Evolutionary conservation across 2,797 vertebrate species (phyloP).

Genomic region (Otolemur crassicaudatus): DNA sequence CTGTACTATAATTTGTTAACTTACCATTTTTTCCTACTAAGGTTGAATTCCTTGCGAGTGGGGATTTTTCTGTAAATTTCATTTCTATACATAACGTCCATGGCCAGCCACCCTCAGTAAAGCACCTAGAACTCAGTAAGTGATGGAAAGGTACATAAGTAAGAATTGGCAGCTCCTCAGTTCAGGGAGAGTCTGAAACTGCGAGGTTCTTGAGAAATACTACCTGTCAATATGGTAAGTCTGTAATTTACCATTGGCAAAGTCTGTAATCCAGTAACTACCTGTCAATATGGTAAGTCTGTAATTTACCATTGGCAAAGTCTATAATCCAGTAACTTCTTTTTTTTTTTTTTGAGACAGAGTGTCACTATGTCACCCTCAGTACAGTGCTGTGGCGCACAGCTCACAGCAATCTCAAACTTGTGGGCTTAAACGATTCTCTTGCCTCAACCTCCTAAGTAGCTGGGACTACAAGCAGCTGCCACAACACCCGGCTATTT

Average conservation of each 20-base stretch:
- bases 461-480: too few relatives aligned
- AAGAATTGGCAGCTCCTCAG: neutral
- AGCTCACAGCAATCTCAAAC: too few relatives aligned
- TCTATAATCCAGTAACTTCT: too few relatives aligned
- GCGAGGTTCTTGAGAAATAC: neutral
- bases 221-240: neutral
- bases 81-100: neutral
- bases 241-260: neutral
- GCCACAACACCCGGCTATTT: too few relatives aligned
- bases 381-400: too few relatives aligned
- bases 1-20: constrained; percentile 1
- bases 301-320: too few relatives aligned
- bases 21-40: neutral
- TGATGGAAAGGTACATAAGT: neutral
- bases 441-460: too few relatives aligned
- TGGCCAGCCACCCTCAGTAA: neutral
- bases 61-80: neutral
- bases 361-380: too few relatives aligned
- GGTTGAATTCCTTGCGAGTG: neutral
- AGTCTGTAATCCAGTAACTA: neutral
- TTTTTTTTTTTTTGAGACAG: too few relatives aligned
- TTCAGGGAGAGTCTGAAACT: neutral
- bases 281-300: too few relatives aligned
- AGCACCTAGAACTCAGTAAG: neutral
- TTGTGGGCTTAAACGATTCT: too few relatives aligned